These are phyloP conservation scores for Eurytoma californica DNA, from an alignment of 2,888 invertebrate species.

Conservation along the genomic window DNA sequence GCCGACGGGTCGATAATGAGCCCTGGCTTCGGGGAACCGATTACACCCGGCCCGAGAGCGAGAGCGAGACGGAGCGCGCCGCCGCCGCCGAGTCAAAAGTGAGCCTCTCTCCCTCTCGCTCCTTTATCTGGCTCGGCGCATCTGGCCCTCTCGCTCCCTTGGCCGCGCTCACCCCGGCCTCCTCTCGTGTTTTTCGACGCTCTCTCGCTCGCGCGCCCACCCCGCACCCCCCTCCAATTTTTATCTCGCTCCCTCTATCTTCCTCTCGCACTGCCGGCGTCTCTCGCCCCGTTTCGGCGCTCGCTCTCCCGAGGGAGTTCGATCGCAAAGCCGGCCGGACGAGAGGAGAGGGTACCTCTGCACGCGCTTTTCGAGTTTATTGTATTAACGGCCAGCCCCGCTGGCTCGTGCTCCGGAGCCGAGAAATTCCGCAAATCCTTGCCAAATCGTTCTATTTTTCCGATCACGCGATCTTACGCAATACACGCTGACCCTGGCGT, in stretches of 20 bases:
- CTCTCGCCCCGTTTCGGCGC: constrained; percentile 3
- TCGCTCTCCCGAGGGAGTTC: neutral
- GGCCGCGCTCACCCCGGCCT: constrained; percentile 58
- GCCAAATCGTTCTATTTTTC: neutral
- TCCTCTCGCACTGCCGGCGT: neutral
- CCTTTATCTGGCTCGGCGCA: constrained; percentile 53
- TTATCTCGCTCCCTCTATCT: constrained; percentile 31
- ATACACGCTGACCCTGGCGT: neutral
- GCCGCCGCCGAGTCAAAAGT: constrained; percentile 22
- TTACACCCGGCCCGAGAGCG: constrained; percentile 63
- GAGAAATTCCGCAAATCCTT: neutral
- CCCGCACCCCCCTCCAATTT: constrained; percentile 24
- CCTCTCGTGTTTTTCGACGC: too few species aligned
- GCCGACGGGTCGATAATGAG: constrained; percentile 76
- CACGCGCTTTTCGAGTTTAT: neutral
- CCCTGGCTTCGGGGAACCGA: constrained; percentile 75
- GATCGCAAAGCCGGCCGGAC: neutral
- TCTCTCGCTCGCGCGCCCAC: constrained; percentile 3
- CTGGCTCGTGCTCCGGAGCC: neutral
- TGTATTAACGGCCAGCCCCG: constrained; percentile 11
- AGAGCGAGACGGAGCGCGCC: constrained; percentile 4
- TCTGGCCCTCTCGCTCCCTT: constrained; percentile 66
- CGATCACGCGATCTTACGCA: constrained; percentile 30
- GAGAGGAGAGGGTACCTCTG: neutral
- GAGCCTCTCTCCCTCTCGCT: constrained; percentile 48